A percentile compares a stretch with the other conserved stretches of the same genome.
phyloP scores from a whole-genome alignment of 2,797 vertebrate genomes.

The Cottoperca gobio region DNA sequence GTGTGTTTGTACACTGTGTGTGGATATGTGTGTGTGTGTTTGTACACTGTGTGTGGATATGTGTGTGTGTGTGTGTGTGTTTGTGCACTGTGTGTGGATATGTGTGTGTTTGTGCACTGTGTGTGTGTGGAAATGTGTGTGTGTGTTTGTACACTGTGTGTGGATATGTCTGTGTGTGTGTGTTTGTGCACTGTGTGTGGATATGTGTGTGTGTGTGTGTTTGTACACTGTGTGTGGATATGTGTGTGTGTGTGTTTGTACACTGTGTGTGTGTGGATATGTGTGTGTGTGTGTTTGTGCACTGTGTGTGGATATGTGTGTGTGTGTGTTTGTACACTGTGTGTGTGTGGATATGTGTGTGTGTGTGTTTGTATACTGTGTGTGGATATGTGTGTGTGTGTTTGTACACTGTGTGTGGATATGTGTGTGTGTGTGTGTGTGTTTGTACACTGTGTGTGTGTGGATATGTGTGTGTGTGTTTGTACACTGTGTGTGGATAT shows the following conservation, averaged over 20 bases:
- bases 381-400: neutral
- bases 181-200: neutral
- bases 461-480: neutral
- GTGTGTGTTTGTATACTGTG: neutral
- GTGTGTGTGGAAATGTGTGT: neutral
- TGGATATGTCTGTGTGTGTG: neutral
- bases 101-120: neutral
- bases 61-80: neutral
- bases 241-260: neutral
- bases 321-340: neutral
- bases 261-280: neutral
- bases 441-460: neutral
- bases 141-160: neutral
- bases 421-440: neutral
- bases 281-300: neutral
- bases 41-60: neutral
- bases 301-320: neutral
- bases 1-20: neutral
- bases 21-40: neutral
- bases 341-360: neutral
- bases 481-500: neutral
- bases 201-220: neutral
- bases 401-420: neutral
- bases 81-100: neutral
- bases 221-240: neutral